phyloP scores from a whole-genome alignment of 2,797 vertebrate species.

The Pitangus sulphuratus region DNA sequence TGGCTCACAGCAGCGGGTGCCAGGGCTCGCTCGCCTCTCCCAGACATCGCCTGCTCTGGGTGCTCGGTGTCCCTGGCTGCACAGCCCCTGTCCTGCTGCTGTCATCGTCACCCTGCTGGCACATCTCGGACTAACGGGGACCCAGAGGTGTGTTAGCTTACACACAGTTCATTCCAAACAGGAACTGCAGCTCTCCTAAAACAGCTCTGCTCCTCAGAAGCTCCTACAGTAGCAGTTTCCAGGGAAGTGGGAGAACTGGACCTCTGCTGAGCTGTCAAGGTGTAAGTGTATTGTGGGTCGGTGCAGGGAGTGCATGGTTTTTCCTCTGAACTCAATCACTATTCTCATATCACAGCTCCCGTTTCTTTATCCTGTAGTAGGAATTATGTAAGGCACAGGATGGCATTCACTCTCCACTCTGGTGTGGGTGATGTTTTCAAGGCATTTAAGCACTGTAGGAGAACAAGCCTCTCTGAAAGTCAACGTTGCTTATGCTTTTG shows the following conservation, averaged over 20 bases:
- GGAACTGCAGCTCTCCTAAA: neutral
- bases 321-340: neutral
- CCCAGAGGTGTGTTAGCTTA: neutral
- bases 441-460: neutral
- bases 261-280: neutral
- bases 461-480: neutral
- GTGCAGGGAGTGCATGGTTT: neutral
- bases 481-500: constrained; percentile 5
- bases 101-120: neutral
- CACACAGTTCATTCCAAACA: neutral
- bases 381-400: neutral
- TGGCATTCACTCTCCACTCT: neutral
- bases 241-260: neutral
- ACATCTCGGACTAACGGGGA: neutral
- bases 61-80: neutral
- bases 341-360: neutral
- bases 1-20: neutral
- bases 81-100: neutral
- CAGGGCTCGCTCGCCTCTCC: neutral
- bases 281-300: neutral
- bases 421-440: neutral
- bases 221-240: neutral
- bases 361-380: neutral
- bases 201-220: neutral
- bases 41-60: neutral